A percentile compares a stretch with the other conserved stretches of the same genome.
Evolutionary conservation across 1,140 invertebrate species (phyloP).

Genomic region (Apis mellifera): DNA sequence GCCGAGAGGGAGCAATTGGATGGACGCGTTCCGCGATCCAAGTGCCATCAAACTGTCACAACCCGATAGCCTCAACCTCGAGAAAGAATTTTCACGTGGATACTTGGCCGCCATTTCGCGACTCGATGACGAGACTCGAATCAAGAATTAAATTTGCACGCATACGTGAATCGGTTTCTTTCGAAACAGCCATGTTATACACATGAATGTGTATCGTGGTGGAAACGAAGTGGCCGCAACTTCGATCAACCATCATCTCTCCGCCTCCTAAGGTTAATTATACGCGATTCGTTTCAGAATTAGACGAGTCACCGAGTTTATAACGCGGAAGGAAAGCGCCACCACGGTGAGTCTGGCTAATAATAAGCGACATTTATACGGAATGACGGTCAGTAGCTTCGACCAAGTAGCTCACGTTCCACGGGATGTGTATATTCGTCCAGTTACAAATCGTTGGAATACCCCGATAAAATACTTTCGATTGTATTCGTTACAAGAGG

Average conservation of each 20-base stretch:
- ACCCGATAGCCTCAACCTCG: neutral
- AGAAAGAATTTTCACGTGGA: constrained; percentile 8
- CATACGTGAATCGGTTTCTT: too few species aligned
- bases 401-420: neutral
- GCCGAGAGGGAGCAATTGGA: too few species aligned
- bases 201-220: too few species aligned
- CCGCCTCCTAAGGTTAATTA: constrained; percentile 36
- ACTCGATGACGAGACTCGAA: constrained; percentile 14
- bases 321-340: constrained; percentile 15
- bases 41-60: constrained; percentile 23
- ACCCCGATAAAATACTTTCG: too few species aligned
- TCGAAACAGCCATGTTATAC: too few species aligned
- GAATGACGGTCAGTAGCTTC: neutral
- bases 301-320: constrained; percentile 5
- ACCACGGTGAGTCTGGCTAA: neutral
- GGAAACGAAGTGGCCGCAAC: neutral
- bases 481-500: too few species aligned
- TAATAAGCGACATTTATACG: constrained; percentile 36
- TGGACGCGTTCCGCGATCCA: neutral
- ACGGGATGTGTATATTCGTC: neutral
- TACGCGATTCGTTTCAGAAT: constrained; percentile 48
- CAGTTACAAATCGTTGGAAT: neutral
- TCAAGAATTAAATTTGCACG: too few species aligned
- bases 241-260: neutral
- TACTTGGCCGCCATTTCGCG: neutral